Evolutionary conservation across 2,797 vertebrate genomes (phyloP), one percentile per base, ranked within the genome.

Genomic region (Tadarida brasiliensis): DNA sequence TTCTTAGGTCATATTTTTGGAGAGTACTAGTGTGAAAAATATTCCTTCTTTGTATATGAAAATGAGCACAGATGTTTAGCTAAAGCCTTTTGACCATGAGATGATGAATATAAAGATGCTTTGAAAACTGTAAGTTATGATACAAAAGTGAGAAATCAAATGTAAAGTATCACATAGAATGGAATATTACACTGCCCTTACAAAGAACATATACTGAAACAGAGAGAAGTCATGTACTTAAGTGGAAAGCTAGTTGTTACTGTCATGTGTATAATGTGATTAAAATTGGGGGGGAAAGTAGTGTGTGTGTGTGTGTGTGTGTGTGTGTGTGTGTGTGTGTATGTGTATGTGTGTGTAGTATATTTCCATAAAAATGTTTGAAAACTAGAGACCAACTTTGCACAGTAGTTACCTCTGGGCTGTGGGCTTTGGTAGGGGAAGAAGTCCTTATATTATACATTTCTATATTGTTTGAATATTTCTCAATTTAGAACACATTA

Each of bases 401-500:
- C 35, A 91, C 0, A 51, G 11, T 54, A 39, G 54, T 77, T 87
- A 47, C 2, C 22, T 57, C 20, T 47, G 28, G 26, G 10, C 3
- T 74, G 8, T 70, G 65, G 11, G 2, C 16, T 51, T 70, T 76
- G 54, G 7, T 63, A 33, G 11, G 7, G 0, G 4, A 94, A 11
- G 9, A 89, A 28, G 6, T 77, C 7, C 11, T 94, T 81, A 87
- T 56, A 24, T 49, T 28, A 82, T 59, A 35, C 33, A 82, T 90
- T 94, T 96, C 26, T 70, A 2, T 51, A 47, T 65, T 30, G 7
- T 77, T 90, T 77, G n/a, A 93, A 16, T 87, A 86, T 92, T 92
- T 87, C 59, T 51, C 24, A 59, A 44, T n/a, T 74, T 85, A 39
- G 11, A 91, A 80, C 44, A 5, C 1, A 54, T 87, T 78, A 67